Evolutionary conservation across 2,113 vertebrate species (phyloP).

Genomic region (Thunnus maccoyii): DNA sequence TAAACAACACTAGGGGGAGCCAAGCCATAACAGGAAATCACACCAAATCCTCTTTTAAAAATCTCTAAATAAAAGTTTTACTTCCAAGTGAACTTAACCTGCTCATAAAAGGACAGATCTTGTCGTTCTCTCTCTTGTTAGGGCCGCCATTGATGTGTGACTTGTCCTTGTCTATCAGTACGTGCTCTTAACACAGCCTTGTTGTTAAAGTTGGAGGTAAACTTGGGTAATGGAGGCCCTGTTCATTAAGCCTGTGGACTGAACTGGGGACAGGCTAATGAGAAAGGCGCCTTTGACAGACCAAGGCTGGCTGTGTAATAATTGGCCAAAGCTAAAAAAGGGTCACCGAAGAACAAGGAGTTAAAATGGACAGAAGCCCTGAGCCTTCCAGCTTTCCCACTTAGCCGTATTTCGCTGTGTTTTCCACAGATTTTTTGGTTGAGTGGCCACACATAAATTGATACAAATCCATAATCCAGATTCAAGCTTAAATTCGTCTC

Average conservation of each 20-base stretch:
- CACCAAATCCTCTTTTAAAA: constrained; percentile 18
- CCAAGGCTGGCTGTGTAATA: constrained; percentile 60
- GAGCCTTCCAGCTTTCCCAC: constrained; percentile 59
- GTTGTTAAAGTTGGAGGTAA: constrained; percentile 71
- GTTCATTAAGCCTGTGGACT: constrained; percentile 73
- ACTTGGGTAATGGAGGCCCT: constrained; percentile 67
- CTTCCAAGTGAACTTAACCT: constrained; percentile 40
- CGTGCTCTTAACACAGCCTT: constrained; percentile 39
- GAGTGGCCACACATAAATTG: constrained; percentile 79
- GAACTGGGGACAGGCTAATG: constrained; percentile 78
- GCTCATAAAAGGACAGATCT: constrained; percentile 39
- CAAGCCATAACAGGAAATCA: constrained; percentile 61
- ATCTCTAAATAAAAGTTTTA: constrained; percentile 54
- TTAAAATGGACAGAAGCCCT: constrained; percentile 58
- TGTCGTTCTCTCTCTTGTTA: constrained; percentile 70
- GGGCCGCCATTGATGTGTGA: constrained; percentile 76
- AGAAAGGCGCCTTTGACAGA: constrained; percentile 74
- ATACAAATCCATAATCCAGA: constrained; percentile 85
- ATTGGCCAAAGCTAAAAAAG: constrained; percentile 64
- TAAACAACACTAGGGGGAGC: constrained; percentile 80
- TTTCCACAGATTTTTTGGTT: constrained; percentile 74
- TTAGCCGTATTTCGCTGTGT: constrained; percentile 68
- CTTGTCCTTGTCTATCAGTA: constrained; percentile 51
- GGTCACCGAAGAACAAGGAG: constrained; percentile 49
- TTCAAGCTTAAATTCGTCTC: constrained; percentile 65